phyloP scores from a whole-genome alignment of 2,797 vertebrate species.

The Acrossocheilus wenchowensis region DNA sequence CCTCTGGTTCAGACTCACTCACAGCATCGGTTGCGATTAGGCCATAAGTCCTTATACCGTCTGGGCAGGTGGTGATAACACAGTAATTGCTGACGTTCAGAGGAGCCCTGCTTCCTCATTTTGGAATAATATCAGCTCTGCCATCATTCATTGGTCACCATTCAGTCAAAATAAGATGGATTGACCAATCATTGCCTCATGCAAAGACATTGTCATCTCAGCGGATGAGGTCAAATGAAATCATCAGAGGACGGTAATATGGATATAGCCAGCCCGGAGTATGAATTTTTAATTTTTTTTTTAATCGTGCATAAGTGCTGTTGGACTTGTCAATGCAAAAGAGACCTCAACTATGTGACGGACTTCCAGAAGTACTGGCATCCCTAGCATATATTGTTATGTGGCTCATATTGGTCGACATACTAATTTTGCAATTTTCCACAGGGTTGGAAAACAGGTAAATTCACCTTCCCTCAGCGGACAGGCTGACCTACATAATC shows the following conservation, averaged over 20 bases:
- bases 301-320: neutral
- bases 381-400: constrained; percentile 18
- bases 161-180: constrained; percentile 58
- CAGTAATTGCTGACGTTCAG: constrained; percentile 64
- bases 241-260: constrained; percentile 34
- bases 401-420: neutral
- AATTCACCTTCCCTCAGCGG: constrained; percentile 39
- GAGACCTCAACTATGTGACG: neutral
- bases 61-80: constrained; percentile 59
- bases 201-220: constrained; percentile 53
- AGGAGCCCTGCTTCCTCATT: constrained; percentile 64
- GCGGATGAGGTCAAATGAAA: constrained; percentile 50
- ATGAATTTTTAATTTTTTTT: neutral
- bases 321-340: neutral
- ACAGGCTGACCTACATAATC: constrained; percentile 48
- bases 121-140: constrained; percentile 61
- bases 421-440: neutral
- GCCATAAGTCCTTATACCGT: constrained; percentile 49
- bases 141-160: constrained; percentile 62
- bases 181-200: constrained; percentile 41
- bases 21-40: constrained; percentile 41
- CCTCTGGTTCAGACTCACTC: constrained; percentile 49
- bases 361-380: constrained; percentile 22
- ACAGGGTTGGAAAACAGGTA: constrained; percentile 17
- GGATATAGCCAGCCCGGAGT: neutral